Percentiles rank a stretch among this genome's conserved stretches.
Conservation (phyloP, 2,797 vertebrate species). For the Fratercula arctica region DNA sequence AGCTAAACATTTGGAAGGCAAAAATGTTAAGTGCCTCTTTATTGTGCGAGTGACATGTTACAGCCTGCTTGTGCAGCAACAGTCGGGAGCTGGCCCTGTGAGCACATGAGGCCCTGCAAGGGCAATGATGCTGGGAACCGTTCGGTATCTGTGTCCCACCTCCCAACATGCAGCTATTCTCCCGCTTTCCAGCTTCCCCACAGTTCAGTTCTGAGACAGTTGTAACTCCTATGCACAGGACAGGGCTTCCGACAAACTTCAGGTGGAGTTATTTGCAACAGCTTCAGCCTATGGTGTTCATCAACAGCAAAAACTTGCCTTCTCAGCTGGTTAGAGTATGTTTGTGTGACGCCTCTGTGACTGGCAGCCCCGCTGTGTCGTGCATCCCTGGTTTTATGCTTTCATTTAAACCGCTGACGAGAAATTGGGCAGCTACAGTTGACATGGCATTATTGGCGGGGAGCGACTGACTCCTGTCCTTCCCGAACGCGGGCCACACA, state of each 20-base stretch:
- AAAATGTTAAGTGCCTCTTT: not conserved
- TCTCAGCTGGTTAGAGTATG: rapidly evolving
- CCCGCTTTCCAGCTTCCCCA: not conserved
- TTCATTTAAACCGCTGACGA: rapidly evolving
- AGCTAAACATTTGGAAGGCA: not conserved
- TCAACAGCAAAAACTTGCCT: not conserved
- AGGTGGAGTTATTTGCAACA: not conserved
- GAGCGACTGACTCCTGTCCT: not conserved
- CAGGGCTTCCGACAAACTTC: not conserved
- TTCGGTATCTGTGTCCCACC: not conserved
- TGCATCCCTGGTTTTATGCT: not conserved
- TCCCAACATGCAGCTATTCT: rapidly evolving
- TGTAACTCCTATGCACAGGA: not conserved
- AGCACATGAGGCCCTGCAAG: not conserved
- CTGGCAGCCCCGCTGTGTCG: rapidly evolving
- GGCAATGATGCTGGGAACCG: not conserved
- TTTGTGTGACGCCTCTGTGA: rapidly evolving
- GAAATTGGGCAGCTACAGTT: not conserved
- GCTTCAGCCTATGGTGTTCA: rapidly evolving
- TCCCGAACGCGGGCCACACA: rapidly evolving
- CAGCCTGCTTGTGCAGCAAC: not conserved
- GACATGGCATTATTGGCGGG: rapidly evolving
- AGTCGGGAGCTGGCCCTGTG: not conserved
- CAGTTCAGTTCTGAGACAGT: not conserved
- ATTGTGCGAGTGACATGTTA: not conserved